Base-by-base conservation (phyloP, 2,113 vertebrate genomes). In the Tachycineta bicolor region DNA sequence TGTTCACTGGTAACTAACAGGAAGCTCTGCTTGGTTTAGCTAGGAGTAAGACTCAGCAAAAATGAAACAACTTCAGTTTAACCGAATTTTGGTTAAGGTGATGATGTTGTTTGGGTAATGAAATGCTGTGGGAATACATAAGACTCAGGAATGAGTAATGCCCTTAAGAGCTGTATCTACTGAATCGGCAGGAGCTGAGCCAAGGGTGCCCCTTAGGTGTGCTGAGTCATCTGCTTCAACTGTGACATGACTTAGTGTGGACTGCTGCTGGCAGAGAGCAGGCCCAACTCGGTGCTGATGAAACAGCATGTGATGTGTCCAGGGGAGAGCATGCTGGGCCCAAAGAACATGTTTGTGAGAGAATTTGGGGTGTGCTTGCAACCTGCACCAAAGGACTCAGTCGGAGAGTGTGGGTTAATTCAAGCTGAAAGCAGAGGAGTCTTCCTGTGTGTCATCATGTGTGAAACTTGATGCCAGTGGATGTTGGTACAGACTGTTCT, bases 141-240 rank as follows among this genome's bases (percentile, higher is more conserved):
- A 31, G 77, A 59, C 22, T 26, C 2, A 1, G 24, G 60, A 79
- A 65, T 28, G n/a, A 47, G 46, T 41, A 41, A 7, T 6, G 11
- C n/a, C 64, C 3, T 8, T 10, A 10, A 13, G 47, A 55, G 46
- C 43, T 49, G 22, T 33, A 0, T 44, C 2, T 60, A n/a, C 52
- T 37, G 70, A 31, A 43, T 6, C 0, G 5, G 52, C 60, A 71
- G 83, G 11, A 63, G 15, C 31, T 2, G 67, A 89, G 68, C 20
- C 13, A n/a, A 62, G 87, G 21, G 78, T 84, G 89, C 64, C 77
- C 28, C 0, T 22, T 55, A 60, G 77, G 71, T 33, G 69, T 95
- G 96, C 96, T 94, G 94, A 92, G 95, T 97, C 95, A 96, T 94
- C 80, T 81, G 39, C 91, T 19, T 21, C 5, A 33, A 41, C n/a